phyloP scores from a whole-genome alignment of 2,888 invertebrate species.

The Carpatolechia fugitivella region DNA sequence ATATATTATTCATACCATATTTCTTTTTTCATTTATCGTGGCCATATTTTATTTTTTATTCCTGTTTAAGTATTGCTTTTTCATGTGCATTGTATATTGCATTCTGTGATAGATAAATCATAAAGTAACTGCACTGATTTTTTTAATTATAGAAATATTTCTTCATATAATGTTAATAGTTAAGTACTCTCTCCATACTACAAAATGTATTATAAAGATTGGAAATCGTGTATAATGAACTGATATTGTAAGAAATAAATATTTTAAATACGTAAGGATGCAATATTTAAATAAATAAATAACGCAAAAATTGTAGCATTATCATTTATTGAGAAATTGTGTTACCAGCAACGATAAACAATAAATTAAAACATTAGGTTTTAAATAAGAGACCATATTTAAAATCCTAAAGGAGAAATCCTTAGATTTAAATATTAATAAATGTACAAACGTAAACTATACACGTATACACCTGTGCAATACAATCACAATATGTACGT shows the following conservation, averaged over 20 bases:
- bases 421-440: conserved; percentile 56
- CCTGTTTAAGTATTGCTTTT: no score
- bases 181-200: no score
- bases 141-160: no score
- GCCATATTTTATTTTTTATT: background rate
- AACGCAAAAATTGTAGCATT: conserved; percentile 45
- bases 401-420: conserved; percentile 59
- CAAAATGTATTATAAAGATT: background rate
- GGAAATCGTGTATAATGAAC: background rate
- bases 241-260: background rate
- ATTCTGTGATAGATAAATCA: background rate
- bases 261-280: background rate
- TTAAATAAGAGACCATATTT: conserved; percentile 56
- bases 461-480: conserved; percentile 58
- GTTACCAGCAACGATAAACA: conserved; percentile 75
- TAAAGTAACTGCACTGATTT: background rate
- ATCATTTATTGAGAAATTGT: conserved; percentile 72
- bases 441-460: conserved; percentile 74
- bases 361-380: conserved; percentile 73
- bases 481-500: background rate
- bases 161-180: no score
- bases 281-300: background rate
- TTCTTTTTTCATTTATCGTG: no score
- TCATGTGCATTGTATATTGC: no score
- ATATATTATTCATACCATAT: no score